phyloP scores from a whole-genome alignment of 2,113 vertebrate genomes.

The Bubalus kerabau region DNA sequence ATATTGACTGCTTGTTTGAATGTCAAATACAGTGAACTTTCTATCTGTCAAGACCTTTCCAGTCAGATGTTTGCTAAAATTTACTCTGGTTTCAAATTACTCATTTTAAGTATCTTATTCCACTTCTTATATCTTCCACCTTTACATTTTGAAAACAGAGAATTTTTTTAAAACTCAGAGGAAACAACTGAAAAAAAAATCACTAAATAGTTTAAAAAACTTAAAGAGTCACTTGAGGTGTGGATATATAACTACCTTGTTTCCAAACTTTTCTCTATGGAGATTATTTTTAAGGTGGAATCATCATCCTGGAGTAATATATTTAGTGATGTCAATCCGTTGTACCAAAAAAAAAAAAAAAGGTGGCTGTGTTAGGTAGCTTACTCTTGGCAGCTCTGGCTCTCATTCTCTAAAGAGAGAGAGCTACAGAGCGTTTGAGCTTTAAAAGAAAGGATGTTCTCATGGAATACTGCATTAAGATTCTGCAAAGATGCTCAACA shows the following conservation, averaged over 20 bases:
- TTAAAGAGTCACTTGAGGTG: not conserved
- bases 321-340: not conserved
- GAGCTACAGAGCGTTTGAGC: not conserved
- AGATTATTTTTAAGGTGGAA: not conserved
- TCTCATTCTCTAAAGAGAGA: not conserved
- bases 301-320: not conserved
- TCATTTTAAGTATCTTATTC: not conserved
- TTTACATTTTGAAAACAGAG: not conserved
- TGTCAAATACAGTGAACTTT: conserved; percentile 64
- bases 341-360: not conserved
- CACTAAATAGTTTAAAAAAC: not conserved
- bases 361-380: not conserved
- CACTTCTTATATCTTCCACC: not conserved
- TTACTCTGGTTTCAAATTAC: not conserved
- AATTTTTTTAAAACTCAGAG: not conserved
- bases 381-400: not conserved
- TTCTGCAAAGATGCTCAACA: not conserved
- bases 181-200: not conserved
- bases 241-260: not conserved
- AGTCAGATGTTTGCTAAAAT: conserved; percentile 50
- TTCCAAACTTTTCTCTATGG: not conserved
- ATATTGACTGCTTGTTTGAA: conserved; percentile 70
- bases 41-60: conserved; percentile 57
- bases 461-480: not conserved
- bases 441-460: not conserved